phyloP scores from a whole-genome alignment of 2,888 invertebrate species.

The Drosophila nigritarsus region DNA sequence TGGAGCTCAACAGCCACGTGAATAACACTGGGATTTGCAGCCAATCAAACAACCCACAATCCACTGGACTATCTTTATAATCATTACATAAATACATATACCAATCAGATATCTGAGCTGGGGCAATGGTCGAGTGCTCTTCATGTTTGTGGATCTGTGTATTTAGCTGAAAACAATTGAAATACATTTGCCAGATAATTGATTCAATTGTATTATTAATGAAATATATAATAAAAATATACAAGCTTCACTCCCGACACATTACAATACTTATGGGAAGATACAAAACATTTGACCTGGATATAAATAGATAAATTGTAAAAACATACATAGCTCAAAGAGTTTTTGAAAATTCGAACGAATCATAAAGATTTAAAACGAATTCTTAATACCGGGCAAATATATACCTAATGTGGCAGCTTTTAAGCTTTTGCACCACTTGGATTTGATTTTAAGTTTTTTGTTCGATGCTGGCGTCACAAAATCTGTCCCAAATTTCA shows the following conservation, averaged over 20 bases:
- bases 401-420: neutral
- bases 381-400: neutral
- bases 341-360: neutral
- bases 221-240: neutral
- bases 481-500: neutral
- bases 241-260: neutral
- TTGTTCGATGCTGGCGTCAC: neutral
- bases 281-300: neutral
- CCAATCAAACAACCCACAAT: constrained; percentile 2
- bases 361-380: neutral
- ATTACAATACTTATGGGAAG: neutral
- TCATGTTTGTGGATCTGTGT: constrained; percentile 16
- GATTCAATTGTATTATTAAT: neutral
- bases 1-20: constrained; percentile 19
- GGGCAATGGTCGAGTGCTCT: constrained; percentile 57
- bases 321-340: neutral
- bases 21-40: constrained; percentile 27
- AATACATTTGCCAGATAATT: constrained; percentile 18
- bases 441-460: neutral
- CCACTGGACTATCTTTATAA: constrained; percentile 42
- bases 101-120: constrained; percentile 26
- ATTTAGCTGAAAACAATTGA: constrained; percentile 32
- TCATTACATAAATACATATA: constrained; percentile 39
- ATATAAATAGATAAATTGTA: neutral
- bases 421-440: neutral